Conservation (phyloP, 2,888 invertebrate genomes). For the Panorpa germanica region DNA sequence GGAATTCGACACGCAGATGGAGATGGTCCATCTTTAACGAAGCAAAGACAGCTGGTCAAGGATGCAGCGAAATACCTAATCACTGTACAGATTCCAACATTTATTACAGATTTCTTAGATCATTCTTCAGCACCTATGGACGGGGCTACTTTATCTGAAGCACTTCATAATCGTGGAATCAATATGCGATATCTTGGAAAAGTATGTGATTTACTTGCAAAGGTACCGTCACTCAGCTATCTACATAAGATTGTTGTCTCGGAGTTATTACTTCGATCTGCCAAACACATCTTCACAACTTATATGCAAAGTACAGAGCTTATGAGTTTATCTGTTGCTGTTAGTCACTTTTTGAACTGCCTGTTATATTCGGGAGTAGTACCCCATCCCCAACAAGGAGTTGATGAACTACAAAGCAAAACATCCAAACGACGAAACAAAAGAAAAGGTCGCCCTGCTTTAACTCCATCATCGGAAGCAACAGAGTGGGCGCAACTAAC, state of each 20-base stretch:
- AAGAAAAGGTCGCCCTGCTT: slow-evolving; percentile 28
- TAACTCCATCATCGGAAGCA: slow-evolving; percentile 26
- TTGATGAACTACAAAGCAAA: slow-evolving; percentile 19
- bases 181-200: slow-evolving; percentile 94
- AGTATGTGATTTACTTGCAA: slow-evolving; percentile 59
- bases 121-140: slow-evolving; percentile 91
- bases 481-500: slow-evolving; percentile 81
- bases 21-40: slow-evolving; percentile 45
- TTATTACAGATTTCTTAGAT: slow-evolving; percentile 79
- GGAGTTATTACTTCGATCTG: slow-evolving; percentile 77
- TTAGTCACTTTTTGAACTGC: slow-evolving; percentile 94
- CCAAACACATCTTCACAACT: slow-evolving; percentile 83
- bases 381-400: slow-evolving; percentile 20
- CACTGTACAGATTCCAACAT: slow-evolving; percentile 83
- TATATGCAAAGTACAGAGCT: slow-evolving; percentile 71
- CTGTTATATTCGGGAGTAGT: slow-evolving; percentile 62
- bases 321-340: slow-evolving; percentile 76
- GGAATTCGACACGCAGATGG: slow-evolving; percentile 72
- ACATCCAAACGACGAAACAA: slow-evolving; percentile 34
- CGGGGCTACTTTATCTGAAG: slow-evolving; percentile 79
- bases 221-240: slow-evolving; percentile 68
- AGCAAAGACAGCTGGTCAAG: slow-evolving; percentile 77
- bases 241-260: slow-evolving; percentile 74
- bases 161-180: slow-evolving; percentile 88
- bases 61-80: slow-evolving; percentile 93